Evolutionary conservation across 2,797 vertebrate genomes (phyloP).

Genomic region (Spea hammondii): DNA sequence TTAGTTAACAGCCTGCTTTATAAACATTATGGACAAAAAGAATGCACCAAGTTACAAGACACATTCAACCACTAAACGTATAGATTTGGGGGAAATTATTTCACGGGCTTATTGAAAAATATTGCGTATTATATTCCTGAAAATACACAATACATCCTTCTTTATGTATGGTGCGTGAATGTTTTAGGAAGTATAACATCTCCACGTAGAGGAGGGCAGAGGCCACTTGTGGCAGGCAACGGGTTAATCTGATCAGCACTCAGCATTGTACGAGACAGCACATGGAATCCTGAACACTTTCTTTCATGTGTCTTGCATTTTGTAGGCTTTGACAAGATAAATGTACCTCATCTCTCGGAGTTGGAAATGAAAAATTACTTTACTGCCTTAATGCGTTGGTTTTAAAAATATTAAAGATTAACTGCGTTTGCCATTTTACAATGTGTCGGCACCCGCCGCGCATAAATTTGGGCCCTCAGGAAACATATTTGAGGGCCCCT

Average conservation of each 20-base stretch:
- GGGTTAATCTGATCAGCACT: constrained; percentile 45
- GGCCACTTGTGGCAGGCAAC: constrained; percentile 16
- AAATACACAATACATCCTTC: no score
- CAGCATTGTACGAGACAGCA: constrained; percentile 40
- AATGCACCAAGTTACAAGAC: no score
- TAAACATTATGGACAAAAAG: no score
- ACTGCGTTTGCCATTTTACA: constrained; percentile 42
- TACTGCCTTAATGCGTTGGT: constrained; percentile 49
- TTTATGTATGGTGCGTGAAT: no score
- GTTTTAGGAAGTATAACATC: neutral
- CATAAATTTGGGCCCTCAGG: constrained; percentile 30
- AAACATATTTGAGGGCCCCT: constrained; percentile 7
- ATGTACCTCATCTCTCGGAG: constrained; percentile 44
- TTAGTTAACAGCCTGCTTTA: no score
- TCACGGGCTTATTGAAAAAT: no score
- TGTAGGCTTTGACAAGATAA: constrained; percentile 51
- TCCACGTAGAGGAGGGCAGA: neutral
- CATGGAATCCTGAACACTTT: constrained; percentile 31
- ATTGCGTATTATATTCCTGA: no score
- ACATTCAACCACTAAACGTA: no score
- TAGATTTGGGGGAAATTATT: no score
- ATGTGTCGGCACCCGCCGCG: constrained; percentile 29
- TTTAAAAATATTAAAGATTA: constrained; percentile 46
- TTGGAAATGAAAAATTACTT: constrained; percentile 50
- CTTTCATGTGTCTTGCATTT: constrained; percentile 44